Evolutionary conservation across 2,797 vertebrate genomes (phyloP), one percentile per base, ranked within the genome.

Genomic region (Loriculus beryllinus): DNA sequence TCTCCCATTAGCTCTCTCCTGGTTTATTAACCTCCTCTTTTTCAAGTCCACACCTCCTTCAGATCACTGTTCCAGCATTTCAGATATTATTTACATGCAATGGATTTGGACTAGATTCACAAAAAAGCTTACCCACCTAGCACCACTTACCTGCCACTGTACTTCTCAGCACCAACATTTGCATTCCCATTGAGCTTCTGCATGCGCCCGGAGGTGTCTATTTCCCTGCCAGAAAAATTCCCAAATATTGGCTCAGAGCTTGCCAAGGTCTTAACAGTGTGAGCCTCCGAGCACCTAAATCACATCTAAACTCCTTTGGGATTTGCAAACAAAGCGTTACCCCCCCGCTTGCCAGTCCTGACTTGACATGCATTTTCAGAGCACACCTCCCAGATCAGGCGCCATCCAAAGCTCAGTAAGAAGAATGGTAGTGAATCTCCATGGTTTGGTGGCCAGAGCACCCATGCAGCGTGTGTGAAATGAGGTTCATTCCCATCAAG

Each of bases 181-280:
- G 82, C 80, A 86, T 93, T 88, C 88, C 51, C 82, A 83, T 3
- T 65, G 87, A 91, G 91, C 59, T 93, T 72, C 77, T 90, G 65
- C 35, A 54, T 40, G 83, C 0, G 37, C 95, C 95, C 6, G 5
- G 70, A 90, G 95, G 93, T 81, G 47, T 54, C 59, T 90, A 63
- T 63, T 90, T 92, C 59, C 39, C 63, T 93, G 93, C 96, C 96
- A 96, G 95, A 92, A 95, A 96, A 96, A 91, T 95, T 96, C 94
- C 95, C 86, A 96, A 95, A 96, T 90, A 95, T 81, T 2, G 0
- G 54, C 74, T 74, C 39, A 86, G 80, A 93, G 82, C 85, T 79
- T 96, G 95, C 96, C 96, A 96, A 95, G 70, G 90, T 92, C 82
- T 79, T 86, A 94, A 81, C 42, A 69, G 40, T 10, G 29, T 57